A percentile compares a stretch with the other conserved stretches of the same genome.
These are phyloP conservation scores for Cancer borealis DNA, from an alignment of 2,888 invertebrate species.

Conservation along the genomic window DNA sequence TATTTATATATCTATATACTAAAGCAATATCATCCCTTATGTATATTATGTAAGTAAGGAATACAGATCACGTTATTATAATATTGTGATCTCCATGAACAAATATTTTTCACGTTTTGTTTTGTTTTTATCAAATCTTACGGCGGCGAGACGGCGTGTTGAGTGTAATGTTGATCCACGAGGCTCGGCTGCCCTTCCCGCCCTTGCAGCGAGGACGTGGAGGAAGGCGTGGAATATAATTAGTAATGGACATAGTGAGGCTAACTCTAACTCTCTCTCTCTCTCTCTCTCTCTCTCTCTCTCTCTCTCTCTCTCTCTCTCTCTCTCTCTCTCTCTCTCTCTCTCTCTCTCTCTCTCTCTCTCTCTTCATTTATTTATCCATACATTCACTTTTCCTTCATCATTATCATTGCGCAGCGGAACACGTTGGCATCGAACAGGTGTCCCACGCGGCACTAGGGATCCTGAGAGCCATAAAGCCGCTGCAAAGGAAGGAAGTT, in stretches of 20 bases:
- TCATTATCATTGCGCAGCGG: neutral
- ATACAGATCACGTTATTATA: neutral
- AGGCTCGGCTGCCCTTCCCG: neutral
- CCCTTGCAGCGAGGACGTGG: neutral
- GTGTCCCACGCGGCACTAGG: neutral
- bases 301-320: constrained; percentile 11
- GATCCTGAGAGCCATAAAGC: neutral
- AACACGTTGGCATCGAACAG: neutral
- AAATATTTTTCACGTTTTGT: neutral
- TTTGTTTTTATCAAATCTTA: neutral
- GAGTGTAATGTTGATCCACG: neutral
- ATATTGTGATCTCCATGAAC: neutral
- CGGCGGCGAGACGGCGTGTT: neutral
- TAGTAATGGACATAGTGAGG: neutral
- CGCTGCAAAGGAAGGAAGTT: neutral
- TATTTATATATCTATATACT: neutral
- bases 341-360: neutral
- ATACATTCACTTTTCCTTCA: neutral
- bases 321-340: constrained; percentile 14
- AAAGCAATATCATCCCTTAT: neutral
- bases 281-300: constrained; percentile 12
- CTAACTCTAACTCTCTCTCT: neutral
- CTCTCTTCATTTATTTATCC: neutral
- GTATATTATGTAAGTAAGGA: neutral
- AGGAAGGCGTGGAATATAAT: neutral